Percentiles rank a stretch among this genome's conserved stretches.
These are phyloP conservation scores for Trogon surrucura DNA, from an alignment of 2,113 vertebrate species.

Conservation along the genomic window DNA sequence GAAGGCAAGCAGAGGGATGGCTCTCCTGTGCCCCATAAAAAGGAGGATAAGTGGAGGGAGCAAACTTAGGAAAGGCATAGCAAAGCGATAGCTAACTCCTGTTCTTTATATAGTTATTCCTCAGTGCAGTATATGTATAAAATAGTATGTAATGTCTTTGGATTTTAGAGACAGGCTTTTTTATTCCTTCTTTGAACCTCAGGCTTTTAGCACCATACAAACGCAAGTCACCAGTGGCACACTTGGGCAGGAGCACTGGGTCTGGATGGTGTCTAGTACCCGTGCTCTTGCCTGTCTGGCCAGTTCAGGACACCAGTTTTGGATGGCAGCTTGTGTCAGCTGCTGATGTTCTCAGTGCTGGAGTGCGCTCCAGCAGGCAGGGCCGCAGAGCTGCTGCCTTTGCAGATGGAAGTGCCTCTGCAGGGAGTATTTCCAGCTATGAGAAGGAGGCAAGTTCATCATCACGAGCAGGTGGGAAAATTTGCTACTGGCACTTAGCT, in stretches of 20 bases:
- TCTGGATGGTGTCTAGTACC: background rate
- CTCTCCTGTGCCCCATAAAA: conserved; percentile 50
- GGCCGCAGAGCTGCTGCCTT: background rate
- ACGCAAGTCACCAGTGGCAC: background rate
- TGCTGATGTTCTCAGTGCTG: background rate
- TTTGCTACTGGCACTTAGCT: background rate
- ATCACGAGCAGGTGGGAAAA: background rate
- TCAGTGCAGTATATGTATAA: background rate
- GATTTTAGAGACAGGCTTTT: background rate
- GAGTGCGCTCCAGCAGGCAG: background rate
- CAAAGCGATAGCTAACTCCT: conserved; percentile 42
- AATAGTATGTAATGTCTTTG: background rate
- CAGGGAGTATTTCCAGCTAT: background rate
- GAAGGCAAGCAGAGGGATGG: conserved; percentile 7
- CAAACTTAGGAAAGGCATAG: conserved; percentile 50
- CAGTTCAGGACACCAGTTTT: background rate
- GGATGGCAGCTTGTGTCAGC: background rate
- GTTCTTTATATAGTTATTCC: background rate
- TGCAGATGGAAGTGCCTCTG: background rate
- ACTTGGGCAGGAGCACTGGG: background rate
- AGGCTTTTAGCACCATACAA: background rate
- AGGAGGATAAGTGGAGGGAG: conserved; percentile 17
- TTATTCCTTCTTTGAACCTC: background rate
- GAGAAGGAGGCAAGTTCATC: background rate
- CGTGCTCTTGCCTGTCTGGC: background rate